phyloP scores from a whole-genome alignment of 2,888 invertebrate genomes.

The Exocentrus adspersus region DNA sequence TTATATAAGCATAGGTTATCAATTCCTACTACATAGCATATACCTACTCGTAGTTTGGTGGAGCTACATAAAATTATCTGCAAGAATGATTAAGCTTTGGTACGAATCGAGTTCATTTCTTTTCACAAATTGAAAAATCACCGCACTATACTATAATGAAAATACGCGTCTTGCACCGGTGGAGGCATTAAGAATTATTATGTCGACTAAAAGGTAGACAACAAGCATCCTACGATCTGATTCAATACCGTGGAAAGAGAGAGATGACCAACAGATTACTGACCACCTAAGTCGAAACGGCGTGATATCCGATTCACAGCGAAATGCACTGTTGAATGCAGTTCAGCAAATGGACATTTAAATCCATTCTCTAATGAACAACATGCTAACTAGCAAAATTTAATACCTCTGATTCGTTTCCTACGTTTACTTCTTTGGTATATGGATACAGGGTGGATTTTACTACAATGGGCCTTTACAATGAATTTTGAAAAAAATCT shows the following conservation, averaged over 20 bases:
- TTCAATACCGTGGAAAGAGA: conserved; percentile 28
- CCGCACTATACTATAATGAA: not conserved
- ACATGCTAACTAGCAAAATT: conserved; percentile 42
- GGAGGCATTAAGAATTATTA: conserved; percentile 21
- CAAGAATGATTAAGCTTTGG: too few species aligned
- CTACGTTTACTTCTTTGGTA: conserved; percentile 1
- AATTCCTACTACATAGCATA: too few species aligned
- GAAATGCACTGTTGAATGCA: conserved; percentile 29
- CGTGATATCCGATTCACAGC: conserved; percentile 36
- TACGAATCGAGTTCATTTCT: too few species aligned
- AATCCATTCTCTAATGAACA: conserved; percentile 44
- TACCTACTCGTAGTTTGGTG: too few species aligned
- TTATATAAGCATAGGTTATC: too few species aligned
- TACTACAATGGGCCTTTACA: too few species aligned
- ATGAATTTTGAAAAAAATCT: too few species aligned
- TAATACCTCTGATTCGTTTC: conserved; percentile 35
- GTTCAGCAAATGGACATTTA: conserved; percentile 43
- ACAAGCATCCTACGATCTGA: conserved; percentile 14
- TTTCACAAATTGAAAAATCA: not conserved
- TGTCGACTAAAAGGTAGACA: conserved; percentile 19
- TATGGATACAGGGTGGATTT: too few species aligned
- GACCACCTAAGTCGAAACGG: conserved; percentile 43
- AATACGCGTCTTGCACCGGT: conserved; percentile 8
- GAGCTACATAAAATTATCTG: too few species aligned
- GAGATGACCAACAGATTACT: conserved; percentile 36